Conservation (phyloP, 2,113 vertebrate species). For the Riparia riparia region DNA sequence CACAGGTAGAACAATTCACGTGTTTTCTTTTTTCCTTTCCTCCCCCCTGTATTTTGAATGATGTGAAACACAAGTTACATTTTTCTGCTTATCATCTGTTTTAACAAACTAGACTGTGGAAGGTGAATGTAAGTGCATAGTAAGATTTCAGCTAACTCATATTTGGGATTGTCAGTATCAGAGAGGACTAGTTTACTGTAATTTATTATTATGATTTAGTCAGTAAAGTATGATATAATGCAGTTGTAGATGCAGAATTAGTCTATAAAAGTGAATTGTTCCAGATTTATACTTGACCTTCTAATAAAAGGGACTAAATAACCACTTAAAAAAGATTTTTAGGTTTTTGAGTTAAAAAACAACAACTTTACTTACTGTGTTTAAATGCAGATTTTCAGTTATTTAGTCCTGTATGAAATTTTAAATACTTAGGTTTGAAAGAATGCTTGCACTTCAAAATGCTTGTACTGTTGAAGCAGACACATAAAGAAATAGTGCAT, state of each 20-base stretch:
- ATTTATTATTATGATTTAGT: not conserved
- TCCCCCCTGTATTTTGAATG: not conserved
- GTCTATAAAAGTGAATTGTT: not conserved
- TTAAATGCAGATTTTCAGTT: not conserved
- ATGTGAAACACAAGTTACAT: not conserved
- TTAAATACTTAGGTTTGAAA: not conserved
- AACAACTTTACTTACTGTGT: not conserved
- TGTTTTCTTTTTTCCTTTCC: not conserved
- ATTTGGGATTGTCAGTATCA: not conserved
- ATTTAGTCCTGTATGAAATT: not conserved
- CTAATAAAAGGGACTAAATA: not conserved
- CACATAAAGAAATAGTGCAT: not conserved
- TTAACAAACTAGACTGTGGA: not conserved
- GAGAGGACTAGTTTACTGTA: not conserved
- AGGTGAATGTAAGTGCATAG: not conserved
- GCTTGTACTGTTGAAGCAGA: not conserved
- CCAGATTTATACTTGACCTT: not conserved
- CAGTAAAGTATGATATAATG: rapidly evolving
- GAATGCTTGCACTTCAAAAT: not conserved
- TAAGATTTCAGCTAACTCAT: not conserved
- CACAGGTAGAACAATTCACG: not conserved
- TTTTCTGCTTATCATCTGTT: not conserved
- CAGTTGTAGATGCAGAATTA: not conserved
- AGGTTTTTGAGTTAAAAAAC: not conserved
- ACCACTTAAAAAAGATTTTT: not conserved